These are phyloP conservation scores for Thamnaconus septentrionalis DNA, from an alignment of 2,113 vertebrate species.

Conservation along the genomic window DNA sequence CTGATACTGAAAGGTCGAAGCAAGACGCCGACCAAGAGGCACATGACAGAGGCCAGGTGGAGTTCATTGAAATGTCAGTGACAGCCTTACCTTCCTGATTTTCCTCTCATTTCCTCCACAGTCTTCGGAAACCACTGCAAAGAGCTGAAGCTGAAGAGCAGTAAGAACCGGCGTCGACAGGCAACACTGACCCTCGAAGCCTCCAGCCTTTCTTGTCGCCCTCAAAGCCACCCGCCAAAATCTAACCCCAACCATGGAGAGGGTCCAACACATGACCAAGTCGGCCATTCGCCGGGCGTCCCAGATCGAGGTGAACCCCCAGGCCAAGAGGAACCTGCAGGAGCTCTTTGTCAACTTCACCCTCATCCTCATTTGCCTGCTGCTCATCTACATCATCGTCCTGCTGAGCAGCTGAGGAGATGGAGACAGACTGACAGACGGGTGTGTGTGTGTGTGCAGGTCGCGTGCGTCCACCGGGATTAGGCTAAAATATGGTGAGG, in stretches of 20 bases:
- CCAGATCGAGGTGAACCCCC: constrained; percentile 91
- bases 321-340: constrained; percentile 92
- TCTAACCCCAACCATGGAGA: constrained; percentile 83
- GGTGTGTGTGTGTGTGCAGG: background rate
- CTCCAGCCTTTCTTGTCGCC: background rate
- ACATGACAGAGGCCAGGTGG: no score
- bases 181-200: no score
- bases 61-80: no score
- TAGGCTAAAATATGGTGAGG: constrained; percentile 7
- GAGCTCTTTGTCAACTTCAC: constrained; percentile 98
- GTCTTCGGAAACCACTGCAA: no score
- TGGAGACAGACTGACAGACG: background rate
- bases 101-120: no score
- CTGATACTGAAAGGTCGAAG: no score
- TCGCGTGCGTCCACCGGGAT: background rate
- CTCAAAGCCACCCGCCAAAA: background rate
- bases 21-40: no score
- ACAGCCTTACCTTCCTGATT: no score
- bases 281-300: constrained; percentile 95
- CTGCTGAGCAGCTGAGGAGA: constrained; percentile 82
- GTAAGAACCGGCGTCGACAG: no score
- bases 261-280: constrained; percentile 95
- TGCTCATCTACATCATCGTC: constrained; percentile 98
- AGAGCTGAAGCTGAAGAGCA: no score
- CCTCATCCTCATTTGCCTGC: constrained; percentile 96